A percentile compares a stretch with the other conserved stretches of the same genome.
phyloP scores from a whole-genome alignment of 1,140 invertebrate genomes.

The Scaptodrosophila lebanonensis region DNA sequence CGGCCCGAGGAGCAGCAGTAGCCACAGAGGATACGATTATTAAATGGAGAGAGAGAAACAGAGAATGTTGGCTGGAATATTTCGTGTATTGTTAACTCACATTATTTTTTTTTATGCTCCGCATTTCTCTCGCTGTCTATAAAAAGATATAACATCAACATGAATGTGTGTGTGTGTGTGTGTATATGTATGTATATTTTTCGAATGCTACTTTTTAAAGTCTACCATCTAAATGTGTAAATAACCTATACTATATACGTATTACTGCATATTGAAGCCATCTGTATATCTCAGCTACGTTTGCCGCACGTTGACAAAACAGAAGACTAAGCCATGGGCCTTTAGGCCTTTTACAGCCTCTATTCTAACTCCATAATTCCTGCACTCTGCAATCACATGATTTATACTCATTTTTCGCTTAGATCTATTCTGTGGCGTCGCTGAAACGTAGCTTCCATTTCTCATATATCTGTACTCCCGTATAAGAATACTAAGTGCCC shows the following conservation, averaged over 20 bases:
- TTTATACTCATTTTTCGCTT: too few relatives aligned
- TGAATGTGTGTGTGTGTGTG: constrained; percentile 18
- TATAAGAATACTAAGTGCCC: constrained; percentile 28
- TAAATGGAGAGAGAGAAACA: not conserved
- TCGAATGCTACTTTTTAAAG: constrained; percentile 55
- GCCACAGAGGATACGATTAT: constrained; percentile 13
- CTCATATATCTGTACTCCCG: not conserved
- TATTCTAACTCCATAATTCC: too few relatives aligned
- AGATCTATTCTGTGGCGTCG: too few relatives aligned
- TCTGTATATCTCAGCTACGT: not conserved
- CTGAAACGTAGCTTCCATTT: too few relatives aligned
- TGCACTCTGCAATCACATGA: too few relatives aligned
- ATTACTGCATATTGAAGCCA: not conserved
- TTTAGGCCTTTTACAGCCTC: too few relatives aligned
- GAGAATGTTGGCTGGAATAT: too few relatives aligned
- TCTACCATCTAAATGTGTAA: constrained; percentile 56
- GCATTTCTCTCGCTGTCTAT: constrained; percentile 12
- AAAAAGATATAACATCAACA: too few relatives aligned
- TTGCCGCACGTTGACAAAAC: too few relatives aligned
- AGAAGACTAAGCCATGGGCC: too few relatives aligned
- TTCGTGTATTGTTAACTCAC: too few relatives aligned
- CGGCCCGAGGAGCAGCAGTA: constrained; percentile 7
- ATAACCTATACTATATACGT: constrained; percentile 35
- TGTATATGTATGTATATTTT: constrained; percentile 65
- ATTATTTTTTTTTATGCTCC: not conserved